phyloP scores from a whole-genome alignment of 2,797 vertebrate species.

The Megaceryle alcyon region DNA sequence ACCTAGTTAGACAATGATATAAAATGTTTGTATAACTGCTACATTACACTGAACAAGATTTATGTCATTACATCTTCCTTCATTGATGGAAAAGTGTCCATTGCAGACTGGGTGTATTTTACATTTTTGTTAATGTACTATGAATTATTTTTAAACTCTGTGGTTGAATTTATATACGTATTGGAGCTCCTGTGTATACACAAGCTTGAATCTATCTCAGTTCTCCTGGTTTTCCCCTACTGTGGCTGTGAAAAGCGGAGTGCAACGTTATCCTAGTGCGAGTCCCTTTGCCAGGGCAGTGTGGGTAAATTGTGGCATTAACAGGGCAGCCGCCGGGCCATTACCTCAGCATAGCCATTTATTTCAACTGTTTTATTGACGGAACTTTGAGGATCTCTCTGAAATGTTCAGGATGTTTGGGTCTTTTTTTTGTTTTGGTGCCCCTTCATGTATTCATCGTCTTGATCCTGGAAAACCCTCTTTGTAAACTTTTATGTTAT shows the following conservation, averaged over 20 bases:
- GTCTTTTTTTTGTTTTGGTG: background rate
- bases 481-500: background rate
- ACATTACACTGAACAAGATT: no score
- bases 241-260: background rate
- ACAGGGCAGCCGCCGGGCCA: background rate
- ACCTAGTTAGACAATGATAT: no score
- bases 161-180: background rate
- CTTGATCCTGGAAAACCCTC: background rate
- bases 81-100: background rate
- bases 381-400: background rate
- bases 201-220: background rate
- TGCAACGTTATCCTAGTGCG: background rate
- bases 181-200: background rate
- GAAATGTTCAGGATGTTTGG: background rate
- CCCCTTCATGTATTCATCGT: background rate
- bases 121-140: background rate
- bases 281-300: background rate
- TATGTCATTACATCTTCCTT: background rate
- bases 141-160: background rate
- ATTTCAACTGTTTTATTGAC: background rate
- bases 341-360: no score
- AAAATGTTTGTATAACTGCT: no score
- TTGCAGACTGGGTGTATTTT: background rate
- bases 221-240: background rate
- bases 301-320: background rate